Percentiles rank a stretch among this genome's conserved stretches.
Evolutionary conservation across 2,113 vertebrate genomes (phyloP).

Genomic region (Podarcis muralis): DNA sequence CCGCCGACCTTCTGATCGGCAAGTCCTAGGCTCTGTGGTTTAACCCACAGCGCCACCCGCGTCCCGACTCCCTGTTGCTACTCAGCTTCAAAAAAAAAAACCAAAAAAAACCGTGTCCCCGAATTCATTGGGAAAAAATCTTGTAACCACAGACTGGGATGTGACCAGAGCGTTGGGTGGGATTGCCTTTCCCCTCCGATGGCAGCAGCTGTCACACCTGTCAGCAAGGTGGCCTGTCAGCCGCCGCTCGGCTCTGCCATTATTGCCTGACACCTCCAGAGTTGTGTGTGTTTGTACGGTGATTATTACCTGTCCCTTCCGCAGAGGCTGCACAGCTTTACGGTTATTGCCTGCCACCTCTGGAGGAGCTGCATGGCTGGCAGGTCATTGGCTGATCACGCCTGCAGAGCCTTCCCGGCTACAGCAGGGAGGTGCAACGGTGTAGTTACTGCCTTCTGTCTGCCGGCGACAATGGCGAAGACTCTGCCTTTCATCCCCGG

Average conservation of each 20-base stretch:
- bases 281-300: not conserved
- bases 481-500: not conserved
- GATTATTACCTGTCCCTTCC: conserved; percentile 19
- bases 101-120: no score
- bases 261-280: conserved; percentile 8
- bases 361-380: conserved; percentile 28
- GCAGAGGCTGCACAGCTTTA: conserved; percentile 9
- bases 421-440: not conserved
- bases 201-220: conserved; percentile 7
- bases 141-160: not conserved
- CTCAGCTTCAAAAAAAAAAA: no score
- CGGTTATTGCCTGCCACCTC: not conserved
- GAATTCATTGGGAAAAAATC: no score
- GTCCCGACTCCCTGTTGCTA: no score
- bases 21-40: no score
- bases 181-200: not conserved
- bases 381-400: not conserved
- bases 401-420: not conserved
- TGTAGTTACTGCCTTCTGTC: not conserved
- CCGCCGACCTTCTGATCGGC: no score
- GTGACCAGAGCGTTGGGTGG: not conserved
- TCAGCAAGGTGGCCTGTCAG: conserved; percentile 5
- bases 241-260: not conserved
- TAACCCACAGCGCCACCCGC: no score
- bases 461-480: not conserved